Conservation (phyloP, 2,888 invertebrate genomes). For the Cerastis leucographa region DNA sequence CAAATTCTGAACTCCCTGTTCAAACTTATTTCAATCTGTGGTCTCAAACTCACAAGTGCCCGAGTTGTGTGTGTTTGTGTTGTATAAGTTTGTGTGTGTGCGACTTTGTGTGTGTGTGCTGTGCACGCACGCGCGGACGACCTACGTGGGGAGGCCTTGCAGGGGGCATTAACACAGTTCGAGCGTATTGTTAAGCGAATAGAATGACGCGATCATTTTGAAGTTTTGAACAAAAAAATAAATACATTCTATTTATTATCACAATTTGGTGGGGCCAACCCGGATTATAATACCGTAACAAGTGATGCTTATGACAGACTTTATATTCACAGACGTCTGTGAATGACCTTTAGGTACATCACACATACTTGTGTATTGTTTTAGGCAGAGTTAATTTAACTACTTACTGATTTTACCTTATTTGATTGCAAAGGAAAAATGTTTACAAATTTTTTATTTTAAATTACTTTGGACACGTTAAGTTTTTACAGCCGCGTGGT, state of each 20-base stretch:
- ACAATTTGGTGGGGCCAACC: background rate
- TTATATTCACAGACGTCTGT: background rate
- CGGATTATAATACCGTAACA: background rate
- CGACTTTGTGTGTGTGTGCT: background rate
- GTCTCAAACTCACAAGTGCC: background rate
- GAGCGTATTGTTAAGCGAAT: background rate
- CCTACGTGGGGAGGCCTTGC: slow-evolving; percentile 18
- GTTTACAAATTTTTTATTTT: too few relatives aligned
- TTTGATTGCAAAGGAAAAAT: background rate
- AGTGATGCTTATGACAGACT: background rate
- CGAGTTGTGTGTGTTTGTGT: slow-evolving; percentile 2
- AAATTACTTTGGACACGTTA: background rate
- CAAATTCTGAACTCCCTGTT: slow-evolving; percentile 1
- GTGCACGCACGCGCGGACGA: background rate
- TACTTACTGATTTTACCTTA: background rate
- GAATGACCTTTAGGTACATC: too few relatives aligned
- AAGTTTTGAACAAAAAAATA: background rate
- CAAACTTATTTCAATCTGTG: slow-evolving; percentile 10
- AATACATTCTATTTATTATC: background rate
- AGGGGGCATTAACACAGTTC: background rate
- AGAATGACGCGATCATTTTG: background rate
- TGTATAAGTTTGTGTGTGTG: background rate
- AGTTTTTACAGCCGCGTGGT: background rate
- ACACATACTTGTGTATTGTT: too few relatives aligned
- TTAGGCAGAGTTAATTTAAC: background rate